Conservation (phyloP, 2,888 invertebrate species). For the Diarsia dahlii region DNA sequence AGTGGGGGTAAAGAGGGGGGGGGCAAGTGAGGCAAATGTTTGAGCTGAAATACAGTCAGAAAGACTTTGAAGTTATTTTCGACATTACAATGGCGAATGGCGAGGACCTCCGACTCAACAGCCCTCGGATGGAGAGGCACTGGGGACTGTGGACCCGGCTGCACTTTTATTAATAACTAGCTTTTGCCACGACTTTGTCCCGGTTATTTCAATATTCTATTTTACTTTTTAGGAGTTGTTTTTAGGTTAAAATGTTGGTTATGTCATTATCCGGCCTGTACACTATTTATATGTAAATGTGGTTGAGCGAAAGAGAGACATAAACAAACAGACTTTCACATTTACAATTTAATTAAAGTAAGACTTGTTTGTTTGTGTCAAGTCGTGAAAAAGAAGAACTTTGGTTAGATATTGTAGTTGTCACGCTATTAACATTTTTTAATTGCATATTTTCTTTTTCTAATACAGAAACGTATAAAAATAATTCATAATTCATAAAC, state of each 20-base stretch:
- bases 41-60: slow-evolving; percentile 38
- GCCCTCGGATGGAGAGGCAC: slow-evolving; percentile 41
- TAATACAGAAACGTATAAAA: neutral
- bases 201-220: neutral
- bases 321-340: neutral
- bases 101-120: slow-evolving; percentile 42
- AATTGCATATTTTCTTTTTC: neutral
- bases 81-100: slow-evolving; percentile 59
- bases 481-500: no score
- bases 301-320: neutral
- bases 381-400: neutral
- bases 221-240: neutral
- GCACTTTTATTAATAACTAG: slow-evolving; percentile 31
- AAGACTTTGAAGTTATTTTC: slow-evolving; percentile 56
- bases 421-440: neutral
- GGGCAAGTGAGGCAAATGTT: slow-evolving; percentile 13
- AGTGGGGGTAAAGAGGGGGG: neutral
- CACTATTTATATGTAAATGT: neutral
- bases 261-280: neutral
- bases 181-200: neutral
- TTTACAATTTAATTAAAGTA: neutral
- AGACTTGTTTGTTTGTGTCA: neutral
- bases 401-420: neutral
- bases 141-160: neutral
- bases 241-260: neutral